phyloP scores from a whole-genome alignment of 2,797 vertebrate species.

The Botia almorhae region DNA sequence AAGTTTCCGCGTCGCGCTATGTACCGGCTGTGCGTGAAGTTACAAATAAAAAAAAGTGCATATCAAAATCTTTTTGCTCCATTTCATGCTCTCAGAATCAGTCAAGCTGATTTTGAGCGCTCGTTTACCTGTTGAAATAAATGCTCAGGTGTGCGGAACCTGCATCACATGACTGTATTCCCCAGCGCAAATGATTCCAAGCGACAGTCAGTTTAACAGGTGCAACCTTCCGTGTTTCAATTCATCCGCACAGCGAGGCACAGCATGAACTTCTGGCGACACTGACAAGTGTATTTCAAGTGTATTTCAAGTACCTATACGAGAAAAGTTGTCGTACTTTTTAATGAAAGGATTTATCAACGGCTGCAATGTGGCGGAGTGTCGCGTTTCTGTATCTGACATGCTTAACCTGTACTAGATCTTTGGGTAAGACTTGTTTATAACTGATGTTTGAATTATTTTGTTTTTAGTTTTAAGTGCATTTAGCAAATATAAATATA shows the following conservation, averaged over 20 bases:
- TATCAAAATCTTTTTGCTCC: background rate
- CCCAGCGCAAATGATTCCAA: background rate
- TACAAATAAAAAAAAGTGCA: background rate
- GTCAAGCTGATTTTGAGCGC: background rate
- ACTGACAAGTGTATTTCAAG: background rate
- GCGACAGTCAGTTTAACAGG: background rate
- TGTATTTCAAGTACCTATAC: background rate
- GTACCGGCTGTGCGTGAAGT: no score
- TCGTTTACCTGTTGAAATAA: slow-evolving; percentile 11
- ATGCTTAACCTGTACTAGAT: background rate
- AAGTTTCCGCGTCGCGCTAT: no score
- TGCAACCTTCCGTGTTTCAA: slow-evolving; percentile 18
- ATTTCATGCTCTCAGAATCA: background rate
- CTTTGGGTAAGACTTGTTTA: background rate
- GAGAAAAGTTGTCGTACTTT: background rate
- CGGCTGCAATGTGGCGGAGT: slow-evolving; percentile 19
- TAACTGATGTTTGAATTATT: background rate
- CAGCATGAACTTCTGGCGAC: background rate
- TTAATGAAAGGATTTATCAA: slow-evolving; percentile 11
- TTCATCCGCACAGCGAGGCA: background rate
- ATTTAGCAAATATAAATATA: background rate
- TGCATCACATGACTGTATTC: slow-evolving; percentile 47
- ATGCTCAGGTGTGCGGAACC: slow-evolving; percentile 13
- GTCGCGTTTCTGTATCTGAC: slow-evolving; percentile 10
- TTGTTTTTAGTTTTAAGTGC: background rate